Base-by-base conservation (phyloP, 1,140 invertebrate species). In the Apis florea region DNA sequence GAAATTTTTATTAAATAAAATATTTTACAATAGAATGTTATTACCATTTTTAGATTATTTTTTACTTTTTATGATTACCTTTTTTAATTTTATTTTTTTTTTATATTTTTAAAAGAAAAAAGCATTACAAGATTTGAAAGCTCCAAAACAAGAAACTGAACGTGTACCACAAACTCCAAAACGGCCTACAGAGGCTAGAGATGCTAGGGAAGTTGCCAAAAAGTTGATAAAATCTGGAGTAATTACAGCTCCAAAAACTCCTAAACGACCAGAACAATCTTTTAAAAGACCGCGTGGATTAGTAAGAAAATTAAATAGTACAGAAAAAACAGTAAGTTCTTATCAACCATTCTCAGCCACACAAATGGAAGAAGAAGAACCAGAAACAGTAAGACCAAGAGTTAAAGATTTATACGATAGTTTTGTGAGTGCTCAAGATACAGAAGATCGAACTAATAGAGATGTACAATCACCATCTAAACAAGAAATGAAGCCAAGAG, bases 161-260 rank as follows among this genome's bases (percentile, higher is more conserved):
- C 96, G 97, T 83, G 92, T 93, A 19, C 96, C 96, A 12, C 94
- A 96, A 71, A 92, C 96, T 21, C 95, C 96, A 1, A 98, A 98
- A 93, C 94, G 97, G 58, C 96, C 97, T 5, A 96, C 97, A 12
- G 97, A 98, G 93, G 97, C 97, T 0, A 95, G 98, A 79, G 98
- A 99, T 95, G 98, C 98, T 12, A 96, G 97, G 75, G 98, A 99
- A 94, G 97, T 98, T 61, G 98, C 98, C 0, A 97, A 98, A 81
- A 99, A 99, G 92, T 93, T 99, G 19, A 96, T 99, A 1, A 98
- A 98, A 93, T 98, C 98, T 83, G 98, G 98, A 26, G 98, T 98
- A 49, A 98, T 98, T 90, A 95, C 96, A 71, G 97, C 97, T 17
- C 96, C 96, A 66, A 97, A 97, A 90, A 96, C 96, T 66, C 95